Conservation (phyloP, 2,888 invertebrate species). For the Eupithecia inturbata region DNA sequence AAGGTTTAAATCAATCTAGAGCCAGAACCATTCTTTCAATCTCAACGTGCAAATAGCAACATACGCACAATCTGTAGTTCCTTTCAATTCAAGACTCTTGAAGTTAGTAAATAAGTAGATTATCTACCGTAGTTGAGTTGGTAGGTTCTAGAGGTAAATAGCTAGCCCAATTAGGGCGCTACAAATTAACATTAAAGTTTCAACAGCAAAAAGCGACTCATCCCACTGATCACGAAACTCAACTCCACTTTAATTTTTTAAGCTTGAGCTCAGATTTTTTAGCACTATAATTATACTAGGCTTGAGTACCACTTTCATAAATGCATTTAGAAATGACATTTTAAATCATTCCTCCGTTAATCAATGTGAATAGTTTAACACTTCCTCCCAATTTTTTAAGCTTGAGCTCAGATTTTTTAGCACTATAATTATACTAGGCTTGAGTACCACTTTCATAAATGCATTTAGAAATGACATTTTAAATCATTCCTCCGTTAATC, state of each 20-base stretch:
- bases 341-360: background rate
- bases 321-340: background rate
- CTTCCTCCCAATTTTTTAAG: background rate
- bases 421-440: too few relatives aligned
- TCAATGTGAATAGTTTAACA: background rate
- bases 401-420: too few relatives aligned
- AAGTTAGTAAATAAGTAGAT: background rate
- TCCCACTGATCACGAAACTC: background rate
- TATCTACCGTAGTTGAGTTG: background rate
- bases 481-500: background rate
- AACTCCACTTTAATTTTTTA: background rate
- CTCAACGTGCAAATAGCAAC: background rate
- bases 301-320: too few relatives aligned
- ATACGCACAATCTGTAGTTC: background rate
- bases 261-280: too few relatives aligned
- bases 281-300: too few relatives aligned
- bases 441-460: too few relatives aligned
- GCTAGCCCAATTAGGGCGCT: background rate
- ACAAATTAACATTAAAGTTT: background rate
- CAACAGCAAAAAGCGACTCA: background rate
- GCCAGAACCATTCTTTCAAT: background rate
- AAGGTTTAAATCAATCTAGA: background rate
- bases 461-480: background rate
- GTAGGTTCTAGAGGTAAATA: background rate
- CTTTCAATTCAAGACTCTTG: background rate